Evolutionary conservation across 2,888 invertebrate species (phyloP), one percentile per base, ranked within the genome.

Genomic region (Dilophus febrilis): DNA sequence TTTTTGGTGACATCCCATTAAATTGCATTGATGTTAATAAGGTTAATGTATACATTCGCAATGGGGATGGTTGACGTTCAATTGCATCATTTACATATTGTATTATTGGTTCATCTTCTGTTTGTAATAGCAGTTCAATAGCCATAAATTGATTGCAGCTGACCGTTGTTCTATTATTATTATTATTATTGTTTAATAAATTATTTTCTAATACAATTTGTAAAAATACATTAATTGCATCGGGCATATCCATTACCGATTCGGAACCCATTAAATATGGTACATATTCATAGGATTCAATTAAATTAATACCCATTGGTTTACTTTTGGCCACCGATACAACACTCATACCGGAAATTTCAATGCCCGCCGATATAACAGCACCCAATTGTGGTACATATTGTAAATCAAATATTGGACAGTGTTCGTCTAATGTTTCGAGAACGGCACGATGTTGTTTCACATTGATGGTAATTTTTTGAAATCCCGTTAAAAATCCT

Each of bases 141-240:
- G 53, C 57, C 53, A 66, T 71, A 22, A 22, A 6, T 4, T 4
- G 5, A 22, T 22, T 22, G 4, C 4, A 22, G 22, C 5, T 8
- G 5, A 0, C 72, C 49, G 65, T 64, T n/a, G n/a, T n/a, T n/a
- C n/a, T n/a, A n/a, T n/a, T n/a, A n/a, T n/a, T n/a, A n/a, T n/a
- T n/a, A n/a, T n/a, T n/a, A n/a, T n/a, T n/a, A n/a, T n/a, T n/a
- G n/a, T n/a, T n/a, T 0, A 64, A 65, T 47, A 66, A 66, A 1
- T 68, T 54, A 51, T 82, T 82, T 55, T 84, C 84, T 0, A 77
- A 53, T 1, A 74, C 66, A 1, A 80, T 52, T 56, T 83, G 82
- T 22, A 77, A 58, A 51, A 70, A 58, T 1, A 69, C 58, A 35
- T 74, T 61, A 3, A 73, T 53, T 3, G 70, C 58, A 38, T 68